These are phyloP conservation scores for Stenchaetothrips biformis DNA, from an alignment of 2,888 invertebrate genomes.

Conservation along the genomic window DNA sequence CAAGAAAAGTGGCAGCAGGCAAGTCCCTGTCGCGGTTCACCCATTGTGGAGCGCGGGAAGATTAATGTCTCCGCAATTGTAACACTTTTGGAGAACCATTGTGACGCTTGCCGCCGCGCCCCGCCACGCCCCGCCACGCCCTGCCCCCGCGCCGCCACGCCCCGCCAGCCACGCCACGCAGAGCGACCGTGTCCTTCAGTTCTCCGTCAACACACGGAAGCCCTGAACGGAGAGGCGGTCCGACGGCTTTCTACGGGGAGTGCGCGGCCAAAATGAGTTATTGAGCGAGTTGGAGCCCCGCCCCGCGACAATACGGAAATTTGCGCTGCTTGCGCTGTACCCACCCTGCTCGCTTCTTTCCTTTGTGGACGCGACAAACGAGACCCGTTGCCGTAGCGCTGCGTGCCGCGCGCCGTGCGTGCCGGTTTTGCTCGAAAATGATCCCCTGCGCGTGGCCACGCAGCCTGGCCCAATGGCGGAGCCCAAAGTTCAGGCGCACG, in stretches of 20 bases:
- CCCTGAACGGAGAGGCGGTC: background rate
- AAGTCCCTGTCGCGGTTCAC: constrained; percentile 42
- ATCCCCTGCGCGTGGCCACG: no score
- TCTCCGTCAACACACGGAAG: background rate
- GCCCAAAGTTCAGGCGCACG: no score
- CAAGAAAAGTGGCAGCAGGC: constrained; percentile 38
- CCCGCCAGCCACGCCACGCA: background rate
- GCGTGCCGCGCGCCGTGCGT: no score
- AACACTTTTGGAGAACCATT: background rate
- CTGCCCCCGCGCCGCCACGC: background rate
- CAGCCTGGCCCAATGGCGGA: no score
- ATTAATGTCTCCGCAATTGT: background rate
- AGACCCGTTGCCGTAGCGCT: no score
- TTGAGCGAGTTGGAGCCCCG: background rate
- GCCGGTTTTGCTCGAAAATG: no score
- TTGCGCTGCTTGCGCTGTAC: no score
- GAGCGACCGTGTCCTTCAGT: no score
- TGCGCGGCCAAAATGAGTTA: background rate
- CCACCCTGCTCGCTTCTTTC: background rate
- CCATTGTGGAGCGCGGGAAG: background rate
- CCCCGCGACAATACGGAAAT: background rate
- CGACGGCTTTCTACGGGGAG: background rate
- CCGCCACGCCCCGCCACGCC: background rate
- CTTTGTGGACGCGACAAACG: background rate
- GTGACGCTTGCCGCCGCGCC: background rate